Conservation (phyloP, 2,797 vertebrate species). For the Eulemur mongoz region DNA sequence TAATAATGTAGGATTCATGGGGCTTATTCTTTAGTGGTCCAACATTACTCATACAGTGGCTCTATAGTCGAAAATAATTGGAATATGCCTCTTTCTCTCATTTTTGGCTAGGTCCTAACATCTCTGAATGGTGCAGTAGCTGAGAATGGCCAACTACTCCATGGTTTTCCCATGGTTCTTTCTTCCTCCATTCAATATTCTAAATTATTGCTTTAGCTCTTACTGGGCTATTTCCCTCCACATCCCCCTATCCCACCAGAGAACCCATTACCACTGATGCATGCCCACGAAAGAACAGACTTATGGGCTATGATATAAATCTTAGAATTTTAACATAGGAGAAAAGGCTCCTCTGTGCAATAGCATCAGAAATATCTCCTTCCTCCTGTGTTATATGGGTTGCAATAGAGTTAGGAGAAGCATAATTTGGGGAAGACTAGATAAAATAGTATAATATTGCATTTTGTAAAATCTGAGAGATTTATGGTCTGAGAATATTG, state of each 20-base stretch:
- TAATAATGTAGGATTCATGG: neutral
- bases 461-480: conserved; percentile 40
- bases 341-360: neutral
- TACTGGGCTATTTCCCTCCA: neutral
- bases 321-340: neutral
- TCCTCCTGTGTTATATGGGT: neutral
- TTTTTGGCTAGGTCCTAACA: neutral
- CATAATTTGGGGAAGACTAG: neutral
- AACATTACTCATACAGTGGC: neutral
- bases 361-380: neutral
- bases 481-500: neutral
- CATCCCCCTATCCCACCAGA: neutral
- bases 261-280: neutral
- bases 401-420: neutral
- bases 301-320: neutral
- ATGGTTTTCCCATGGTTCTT: neutral
- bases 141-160: neutral
- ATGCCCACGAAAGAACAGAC: neutral
- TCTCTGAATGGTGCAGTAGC: neutral
- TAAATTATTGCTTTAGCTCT: neutral
- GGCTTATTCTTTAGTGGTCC: neutral
- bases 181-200: neutral
- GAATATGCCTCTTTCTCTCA: neutral
- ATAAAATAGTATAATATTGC: neutral
- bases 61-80: neutral